Base-by-base conservation (phyloP, 2,113 vertebrate genomes). In the Oxygymnocypris stewartii region DNA sequence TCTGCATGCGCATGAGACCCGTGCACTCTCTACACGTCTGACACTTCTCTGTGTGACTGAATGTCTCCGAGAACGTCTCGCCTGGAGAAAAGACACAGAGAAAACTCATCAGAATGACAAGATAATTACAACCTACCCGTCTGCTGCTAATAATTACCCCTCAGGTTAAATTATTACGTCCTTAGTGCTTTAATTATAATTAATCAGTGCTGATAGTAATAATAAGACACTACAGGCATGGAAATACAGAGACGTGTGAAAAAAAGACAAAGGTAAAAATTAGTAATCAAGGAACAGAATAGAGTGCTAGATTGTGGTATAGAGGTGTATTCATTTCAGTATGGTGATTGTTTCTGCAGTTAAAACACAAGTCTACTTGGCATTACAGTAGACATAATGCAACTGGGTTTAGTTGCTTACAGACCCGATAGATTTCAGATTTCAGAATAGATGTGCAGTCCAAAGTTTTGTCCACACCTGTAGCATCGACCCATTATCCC, bases 1-100 rank as follows among this genome's bases (percentile, higher is more conserved):
- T 97, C 0, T 91, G 91, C 97, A 99, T 97, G 76, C 97, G 96
- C 94, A 96, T 96, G 91, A 98, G 94, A 31, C 97, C 97, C 54
- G 92, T 90, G 6, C 98, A 99, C 90, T 96, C 91, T 0, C 96
- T 98, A 92, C 98, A 99, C 0, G 93, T 92, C 78, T 89, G 94
- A 90, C 98, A 99, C 0, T 92, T 83, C 91, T 98, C 97, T 0
- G 91, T 97, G 93, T 93, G 94, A 4, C 98, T 99, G 94, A 96
- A 95, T 9, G 89, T 93, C 81, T 97, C 97, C 0, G 98, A 99
- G 93, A 93, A 99, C 1, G 96, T 98, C 92, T 99, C 95, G 0
- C 98, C 98, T 94, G 87, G 35, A 79, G 13, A 71, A 69, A 83
- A 85, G 54, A 78, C 31, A 89, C 13, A 76, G 5, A 73, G 23